Evolutionary conservation across 1,140 invertebrate species (phyloP).

Genomic region (Mamestra configurata): DNA sequence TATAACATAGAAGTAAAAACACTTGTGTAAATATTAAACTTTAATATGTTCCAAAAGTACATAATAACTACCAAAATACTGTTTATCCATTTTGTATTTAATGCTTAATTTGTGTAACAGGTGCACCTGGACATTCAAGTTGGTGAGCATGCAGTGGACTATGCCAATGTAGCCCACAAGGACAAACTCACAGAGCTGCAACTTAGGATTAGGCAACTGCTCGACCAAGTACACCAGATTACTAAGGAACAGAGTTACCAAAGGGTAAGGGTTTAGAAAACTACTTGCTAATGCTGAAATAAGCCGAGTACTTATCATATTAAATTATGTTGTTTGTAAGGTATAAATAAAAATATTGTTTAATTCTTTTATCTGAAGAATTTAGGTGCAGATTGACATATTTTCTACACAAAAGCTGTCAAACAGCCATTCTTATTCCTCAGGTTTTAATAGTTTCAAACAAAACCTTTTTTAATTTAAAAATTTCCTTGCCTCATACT

Average conservation of each 20-base stretch:
- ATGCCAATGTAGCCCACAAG: slow-evolving; percentile 98
- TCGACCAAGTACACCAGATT: slow-evolving; percentile 99
- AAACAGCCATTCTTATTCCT: no score
- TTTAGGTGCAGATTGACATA: no score
- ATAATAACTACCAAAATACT: no score
- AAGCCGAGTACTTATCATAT: no score
- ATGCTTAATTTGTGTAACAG: slow-evolving; percentile 54
- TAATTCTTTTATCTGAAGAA: no score
- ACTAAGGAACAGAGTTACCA: slow-evolving; percentile 99
- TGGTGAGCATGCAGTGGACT: slow-evolving; percentile 99
- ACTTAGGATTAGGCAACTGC: slow-evolving; percentile 96
- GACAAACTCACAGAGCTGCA: slow-evolving; percentile 99
- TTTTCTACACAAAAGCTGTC: no score
- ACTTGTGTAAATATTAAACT: slow-evolving; percentile 22
- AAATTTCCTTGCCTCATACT: no score
- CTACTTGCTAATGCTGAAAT: neutral
- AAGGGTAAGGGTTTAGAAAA: slow-evolving; percentile 90
- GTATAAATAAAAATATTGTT: no score
- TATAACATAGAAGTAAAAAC: neutral
- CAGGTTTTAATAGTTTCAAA: no score
- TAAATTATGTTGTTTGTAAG: no score
- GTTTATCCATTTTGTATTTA: neutral
- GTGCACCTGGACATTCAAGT: slow-evolving; percentile 99
- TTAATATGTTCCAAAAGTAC: no score
- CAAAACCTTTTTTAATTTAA: no score